A percentile compares a stretch with the other conserved stretches of the same genome.
Evolutionary conservation across 2,797 vertebrate genomes (phyloP).

Genomic region (Aselliscus stoliczkanus): DNA sequence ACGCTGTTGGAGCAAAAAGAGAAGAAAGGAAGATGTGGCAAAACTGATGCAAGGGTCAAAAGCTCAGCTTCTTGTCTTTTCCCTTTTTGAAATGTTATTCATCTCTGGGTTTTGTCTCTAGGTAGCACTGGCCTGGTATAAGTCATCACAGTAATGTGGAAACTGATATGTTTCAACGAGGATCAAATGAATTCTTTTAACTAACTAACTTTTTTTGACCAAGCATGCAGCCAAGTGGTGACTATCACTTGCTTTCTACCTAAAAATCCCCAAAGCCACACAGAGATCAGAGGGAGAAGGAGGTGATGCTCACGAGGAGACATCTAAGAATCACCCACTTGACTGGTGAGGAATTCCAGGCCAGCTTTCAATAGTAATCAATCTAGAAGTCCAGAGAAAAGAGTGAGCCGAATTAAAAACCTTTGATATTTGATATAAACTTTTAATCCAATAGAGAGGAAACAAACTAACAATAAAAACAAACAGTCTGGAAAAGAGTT

Average conservation of each 20-base stretch:
- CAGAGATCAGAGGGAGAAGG: neutral
- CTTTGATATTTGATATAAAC: neutral
- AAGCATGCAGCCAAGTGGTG: neutral
- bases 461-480: neutral
- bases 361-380: neutral
- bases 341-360: neutral
- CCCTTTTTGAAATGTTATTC: neutral
- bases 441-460: neutral
- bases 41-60: neutral
- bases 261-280: neutral
- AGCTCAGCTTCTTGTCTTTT: neutral
- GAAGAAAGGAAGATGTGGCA: neutral
- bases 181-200: neutral
- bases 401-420: neutral
- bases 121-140: neutral
- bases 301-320: neutral
- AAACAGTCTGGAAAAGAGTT: neutral
- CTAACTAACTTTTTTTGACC: neutral
- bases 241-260: neutral
- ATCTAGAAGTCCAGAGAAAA: neutral
- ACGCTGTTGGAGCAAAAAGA: neutral
- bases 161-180: neutral
- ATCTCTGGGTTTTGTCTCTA: neutral
- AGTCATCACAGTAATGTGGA: neutral
- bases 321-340: neutral